Conservation (phyloP, 2,888 invertebrate genomes). For the Spodoptera exigua region DNA sequence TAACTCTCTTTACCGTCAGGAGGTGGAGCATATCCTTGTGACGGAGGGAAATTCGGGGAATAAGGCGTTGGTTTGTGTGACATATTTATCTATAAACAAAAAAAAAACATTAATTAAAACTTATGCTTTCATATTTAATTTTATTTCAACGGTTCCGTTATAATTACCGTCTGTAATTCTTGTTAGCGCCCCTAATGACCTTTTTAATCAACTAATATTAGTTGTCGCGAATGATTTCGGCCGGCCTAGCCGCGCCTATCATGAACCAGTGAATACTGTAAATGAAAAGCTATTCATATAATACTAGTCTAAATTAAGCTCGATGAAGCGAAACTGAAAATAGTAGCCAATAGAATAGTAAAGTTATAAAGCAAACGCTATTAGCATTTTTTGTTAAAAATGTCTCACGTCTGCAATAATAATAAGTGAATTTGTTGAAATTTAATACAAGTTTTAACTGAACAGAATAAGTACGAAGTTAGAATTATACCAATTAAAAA, state of each 20-base stretch:
- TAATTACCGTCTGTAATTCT: neutral
- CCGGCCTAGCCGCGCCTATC: slow-evolving; percentile 32
- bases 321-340: slow-evolving; percentile 23
- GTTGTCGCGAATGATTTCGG: slow-evolving; percentile 3
- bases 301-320: slow-evolving; percentile 32
- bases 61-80: slow-evolving; percentile 82
- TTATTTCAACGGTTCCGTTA: too few species aligned
- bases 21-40: slow-evolving; percentile 81
- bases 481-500: too few species aligned
- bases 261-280: slow-evolving; percentile 5
- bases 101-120: neutral
- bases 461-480: too few species aligned
- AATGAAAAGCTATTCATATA: slow-evolving; percentile 10
- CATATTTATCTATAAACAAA: slow-evolving; percentile 71
- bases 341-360: slow-evolving; percentile 28
- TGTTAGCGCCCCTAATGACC: slow-evolving; percentile 15
- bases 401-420: neutral
- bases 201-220: slow-evolving; percentile 12
- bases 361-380: slow-evolving; percentile 13
- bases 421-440: neutral
- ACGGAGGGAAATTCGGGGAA: slow-evolving; percentile 82
- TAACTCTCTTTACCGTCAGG: slow-evolving; percentile 77
- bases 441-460: too few species aligned
- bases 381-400: neutral
- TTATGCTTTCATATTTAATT: too few species aligned